Evolutionary conservation across 2,888 invertebrate genomes (phyloP), one percentile per base, ranked within the genome.

Genomic region (Achlya flavicornis): DNA sequence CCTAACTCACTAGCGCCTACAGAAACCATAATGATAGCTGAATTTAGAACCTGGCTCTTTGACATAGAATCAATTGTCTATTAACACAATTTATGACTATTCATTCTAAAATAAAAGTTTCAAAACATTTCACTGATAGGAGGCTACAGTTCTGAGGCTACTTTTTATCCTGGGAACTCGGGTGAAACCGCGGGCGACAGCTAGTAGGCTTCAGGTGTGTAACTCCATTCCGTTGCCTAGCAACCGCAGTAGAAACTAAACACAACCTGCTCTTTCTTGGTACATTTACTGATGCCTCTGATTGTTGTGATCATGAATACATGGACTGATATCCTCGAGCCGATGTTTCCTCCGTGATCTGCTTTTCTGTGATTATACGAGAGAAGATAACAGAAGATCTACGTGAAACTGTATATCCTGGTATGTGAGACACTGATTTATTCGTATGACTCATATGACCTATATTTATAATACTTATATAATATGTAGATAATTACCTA

Each of bases 271-370:
- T 38, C 10, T 3, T 41, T 66, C 61, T 70, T 68, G 65, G 57
- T 32, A 70, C 75, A 70, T 75, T 65, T 68, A 72, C 75, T 70
- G 69, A 78, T 81, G 79, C 69, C 68, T 73, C 68, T 72, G 72
- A 68, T 80, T 69, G 5, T 46, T 46, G 63, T 67, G 78, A 79
- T 77, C 71, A 87, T 86, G 88, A 76, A 72, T 75, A 72, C 81
- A 76, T 68, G 70, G 63, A 73, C 72, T 73, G 69, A 75, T 74
- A 80, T 83, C 74, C 80, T 82, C 67, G 80, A 80, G 66, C 71
- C 78, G 0, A 81, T 76, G 72, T 89, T 86, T 82, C 91, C 90
- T 65, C 87, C 90, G 64, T 89, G 83, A 87, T 68, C 11, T 16
- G 19, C 8, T 35, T 8, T 59, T 16, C 16, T 41, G n/a, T 46